phyloP scores from a whole-genome alignment of 2,888 invertebrate genomes.

The Papilio protenor region DNA sequence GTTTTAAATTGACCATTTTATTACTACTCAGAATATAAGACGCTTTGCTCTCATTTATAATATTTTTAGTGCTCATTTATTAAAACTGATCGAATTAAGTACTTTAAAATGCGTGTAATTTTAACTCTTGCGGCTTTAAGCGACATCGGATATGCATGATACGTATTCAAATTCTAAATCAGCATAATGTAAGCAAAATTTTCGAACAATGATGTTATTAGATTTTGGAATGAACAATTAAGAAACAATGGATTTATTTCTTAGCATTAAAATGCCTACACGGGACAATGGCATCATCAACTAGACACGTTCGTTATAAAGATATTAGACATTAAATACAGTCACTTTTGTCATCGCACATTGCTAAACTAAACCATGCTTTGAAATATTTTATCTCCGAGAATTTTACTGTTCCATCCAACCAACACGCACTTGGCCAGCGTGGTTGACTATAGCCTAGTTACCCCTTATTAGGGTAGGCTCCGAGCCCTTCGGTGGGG shows the following conservation, averaged over 20 bases:
- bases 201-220: not conserved
- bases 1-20: not conserved
- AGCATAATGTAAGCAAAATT: not conserved
- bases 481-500: too few relatives aligned
- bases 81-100: not conserved
- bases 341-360: constrained; percentile 10
- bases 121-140: not conserved
- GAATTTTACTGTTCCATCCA: constrained; percentile 5
- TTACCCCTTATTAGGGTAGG: too few relatives aligned
- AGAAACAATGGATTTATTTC: constrained; percentile 12
- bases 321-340: constrained; percentile 9
- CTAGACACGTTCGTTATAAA: constrained; percentile 22
- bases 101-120: not conserved
- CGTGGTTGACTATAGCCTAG: too few relatives aligned
- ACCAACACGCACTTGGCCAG: too few relatives aligned
- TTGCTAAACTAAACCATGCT: not conserved
- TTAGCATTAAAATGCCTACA: not conserved
- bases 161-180: not conserved
- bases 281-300: not conserved
- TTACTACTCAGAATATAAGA: not conserved
- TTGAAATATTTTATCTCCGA: constrained; percentile 22
- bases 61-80: not conserved
- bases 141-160: not conserved
- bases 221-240: not conserved
- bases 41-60: not conserved